Evolutionary conservation across 2,888 invertebrate species (phyloP).

Genomic region (Troglohyphantes excavatus): DNA sequence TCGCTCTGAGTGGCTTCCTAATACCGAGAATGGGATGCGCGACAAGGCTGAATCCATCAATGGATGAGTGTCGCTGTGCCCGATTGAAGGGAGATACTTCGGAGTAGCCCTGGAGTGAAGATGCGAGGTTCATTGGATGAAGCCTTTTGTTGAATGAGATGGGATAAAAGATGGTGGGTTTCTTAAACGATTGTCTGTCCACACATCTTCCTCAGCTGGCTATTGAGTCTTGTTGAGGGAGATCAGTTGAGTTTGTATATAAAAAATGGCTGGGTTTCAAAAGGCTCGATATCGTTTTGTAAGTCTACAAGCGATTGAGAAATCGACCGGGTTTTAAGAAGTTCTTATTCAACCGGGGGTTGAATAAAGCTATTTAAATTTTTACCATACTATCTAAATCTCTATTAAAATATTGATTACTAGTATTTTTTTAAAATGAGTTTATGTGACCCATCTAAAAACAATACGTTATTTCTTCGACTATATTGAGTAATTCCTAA

Average conservation of each 20-base stretch:
- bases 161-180: not conserved
- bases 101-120: constrained; percentile 4
- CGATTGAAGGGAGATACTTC: constrained; percentile 3
- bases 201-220: not conserved
- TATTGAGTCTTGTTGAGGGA: not conserved
- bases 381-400: too few species aligned
- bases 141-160: constrained; percentile 15
- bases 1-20: constrained; percentile 24
- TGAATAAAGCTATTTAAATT: too few species aligned
- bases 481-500: too few species aligned
- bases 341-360: too few species aligned
- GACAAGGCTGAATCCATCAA: constrained; percentile 70
- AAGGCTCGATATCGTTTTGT: too few species aligned
- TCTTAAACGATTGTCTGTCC: constrained; percentile 27
- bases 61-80: constrained; percentile 21
- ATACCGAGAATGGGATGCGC: constrained; percentile 54
- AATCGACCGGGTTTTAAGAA: too few species aligned
- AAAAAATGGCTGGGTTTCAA: not conserved
- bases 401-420: too few species aligned
- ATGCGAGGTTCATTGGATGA: constrained; percentile 6
- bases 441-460: too few species aligned
- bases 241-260: not conserved
- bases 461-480: too few species aligned
- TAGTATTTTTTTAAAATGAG: too few species aligned
- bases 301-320: too few species aligned